phyloP scores from a whole-genome alignment of 2,797 vertebrate species.

The Myotis findleyi region DNA sequence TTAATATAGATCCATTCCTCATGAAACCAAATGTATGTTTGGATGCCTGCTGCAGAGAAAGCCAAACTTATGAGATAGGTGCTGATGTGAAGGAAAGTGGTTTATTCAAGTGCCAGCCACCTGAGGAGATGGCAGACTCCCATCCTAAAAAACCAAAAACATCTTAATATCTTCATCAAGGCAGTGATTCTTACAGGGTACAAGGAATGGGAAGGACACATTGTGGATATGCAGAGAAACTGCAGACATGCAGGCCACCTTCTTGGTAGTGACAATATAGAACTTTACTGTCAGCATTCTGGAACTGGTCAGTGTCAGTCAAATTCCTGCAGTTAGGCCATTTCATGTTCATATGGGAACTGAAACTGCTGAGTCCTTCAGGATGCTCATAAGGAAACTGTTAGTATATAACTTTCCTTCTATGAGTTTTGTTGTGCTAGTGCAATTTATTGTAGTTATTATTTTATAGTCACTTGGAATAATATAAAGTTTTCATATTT shows the following conservation, averaged over 20 bases:
- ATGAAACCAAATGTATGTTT: not conserved
- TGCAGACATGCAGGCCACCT: not conserved
- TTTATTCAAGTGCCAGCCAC: not conserved
- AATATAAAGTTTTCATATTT: not conserved
- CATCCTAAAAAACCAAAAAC: not conserved
- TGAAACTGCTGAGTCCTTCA: not conserved
- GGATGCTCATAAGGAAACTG: not conserved
- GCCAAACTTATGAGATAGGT: not conserved
- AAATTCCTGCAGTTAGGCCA: not conserved
- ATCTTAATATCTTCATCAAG: not conserved
- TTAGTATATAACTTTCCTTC: not conserved
- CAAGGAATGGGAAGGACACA: not conserved
- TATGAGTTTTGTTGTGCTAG: not conserved
- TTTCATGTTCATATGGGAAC: not conserved
- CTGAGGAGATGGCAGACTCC: not conserved
- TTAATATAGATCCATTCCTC: not conserved
- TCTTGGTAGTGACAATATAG: not conserved
- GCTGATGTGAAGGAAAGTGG: not conserved
- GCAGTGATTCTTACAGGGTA: not conserved
- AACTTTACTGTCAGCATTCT: not conserved
- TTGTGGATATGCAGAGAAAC: not conserved
- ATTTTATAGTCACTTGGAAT: not conserved
- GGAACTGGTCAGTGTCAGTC: not conserved
- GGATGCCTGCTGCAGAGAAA: not conserved
- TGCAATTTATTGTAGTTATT: not conserved